Base-by-base conservation (phyloP, 2,888 invertebrate genomes). In the Melanchra persicariae region DNA sequence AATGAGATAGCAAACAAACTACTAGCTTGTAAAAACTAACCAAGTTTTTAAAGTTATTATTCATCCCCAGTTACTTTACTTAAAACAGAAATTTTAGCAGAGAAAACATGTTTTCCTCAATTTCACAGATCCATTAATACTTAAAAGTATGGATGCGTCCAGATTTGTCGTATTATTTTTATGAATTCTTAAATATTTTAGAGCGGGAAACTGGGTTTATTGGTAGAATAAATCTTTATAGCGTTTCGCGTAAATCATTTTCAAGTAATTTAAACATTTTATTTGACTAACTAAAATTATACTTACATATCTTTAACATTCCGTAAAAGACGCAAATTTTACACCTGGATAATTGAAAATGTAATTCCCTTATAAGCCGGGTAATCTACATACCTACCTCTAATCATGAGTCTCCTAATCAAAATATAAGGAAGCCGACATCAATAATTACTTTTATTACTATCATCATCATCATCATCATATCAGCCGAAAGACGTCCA, bases 61-160 rank as follows among this genome's bases (percentile, higher is more conserved):
- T 57, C 57, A 57, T 37, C 8, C 3, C 4, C 37, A 37, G 37
- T 37, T 37, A 57, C 3, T 22, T 55, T 15, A 57, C 67, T 22
- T 62, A 45, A 61, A 66, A 68, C 12, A 24, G 22, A 10, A 51
- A 26, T 66, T 74, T 81, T 54, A 51, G 45, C 22, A 40, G 57
- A 74, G 57, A 74, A 78, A 81, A 78, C 68, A 81, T 81, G 78
- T 81, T 81, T 81, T 71, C 63, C 67, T 47, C 61, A 52, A 60
- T 60, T 74, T 51, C 15, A 40, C 10, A 4, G 40, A 17, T 17
- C 30, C 37, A 47, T 40, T 67, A 60, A 58, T 70, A 55, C 8
- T 63, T 55, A 15, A 1, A 37, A 17, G 47, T 65, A 24, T 30
- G n/a, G 61, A n/a, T 63, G 49, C 24, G 34, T 57, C 9, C 19